These are phyloP conservation scores for Dendrocincla fuliginosa DNA, from an alignment of 2,797 vertebrate species.

Conservation along the genomic window DNA sequence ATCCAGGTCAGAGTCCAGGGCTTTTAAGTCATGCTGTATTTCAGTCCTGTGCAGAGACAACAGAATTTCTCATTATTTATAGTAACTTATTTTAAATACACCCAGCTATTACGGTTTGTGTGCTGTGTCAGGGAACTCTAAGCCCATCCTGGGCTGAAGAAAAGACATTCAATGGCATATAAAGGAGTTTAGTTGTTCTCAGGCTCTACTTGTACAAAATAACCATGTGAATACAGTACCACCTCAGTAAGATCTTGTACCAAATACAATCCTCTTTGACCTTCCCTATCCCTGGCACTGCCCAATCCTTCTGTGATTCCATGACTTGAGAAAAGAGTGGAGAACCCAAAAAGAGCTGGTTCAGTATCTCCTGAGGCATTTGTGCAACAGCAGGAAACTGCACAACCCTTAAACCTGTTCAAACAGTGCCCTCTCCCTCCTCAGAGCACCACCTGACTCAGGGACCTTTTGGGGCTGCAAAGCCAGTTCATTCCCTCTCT, in stretches of 20 bases:
- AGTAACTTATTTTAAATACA: not conserved
- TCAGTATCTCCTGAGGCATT: not conserved
- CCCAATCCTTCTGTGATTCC: not conserved
- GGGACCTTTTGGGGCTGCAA: not conserved
- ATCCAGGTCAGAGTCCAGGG: constrained; percentile 22
- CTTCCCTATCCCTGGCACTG: not conserved
- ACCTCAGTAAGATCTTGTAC: not conserved
- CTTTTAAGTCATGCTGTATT: constrained; percentile 14
- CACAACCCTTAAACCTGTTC: not conserved
- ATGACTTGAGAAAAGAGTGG: not conserved
- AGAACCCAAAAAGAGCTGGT: not conserved
- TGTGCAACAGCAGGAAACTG: not conserved
- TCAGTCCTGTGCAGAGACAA: not conserved
- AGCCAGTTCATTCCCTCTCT: not conserved
- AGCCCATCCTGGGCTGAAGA: not conserved
- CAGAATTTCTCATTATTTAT: constrained; percentile 21
- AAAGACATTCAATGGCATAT: not conserved
- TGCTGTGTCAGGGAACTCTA: not conserved
- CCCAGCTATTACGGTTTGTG: not conserved
- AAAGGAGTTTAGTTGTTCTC: not conserved
- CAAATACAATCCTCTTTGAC: not conserved
- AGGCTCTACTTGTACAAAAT: not conserved
- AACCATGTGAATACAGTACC: not conserved
- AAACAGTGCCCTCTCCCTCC: not conserved
- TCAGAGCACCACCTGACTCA: not conserved